Evolutionary conservation across 1,140 invertebrate species (phyloP).

Genomic region (Aphelenchoides besseyi): DNA sequence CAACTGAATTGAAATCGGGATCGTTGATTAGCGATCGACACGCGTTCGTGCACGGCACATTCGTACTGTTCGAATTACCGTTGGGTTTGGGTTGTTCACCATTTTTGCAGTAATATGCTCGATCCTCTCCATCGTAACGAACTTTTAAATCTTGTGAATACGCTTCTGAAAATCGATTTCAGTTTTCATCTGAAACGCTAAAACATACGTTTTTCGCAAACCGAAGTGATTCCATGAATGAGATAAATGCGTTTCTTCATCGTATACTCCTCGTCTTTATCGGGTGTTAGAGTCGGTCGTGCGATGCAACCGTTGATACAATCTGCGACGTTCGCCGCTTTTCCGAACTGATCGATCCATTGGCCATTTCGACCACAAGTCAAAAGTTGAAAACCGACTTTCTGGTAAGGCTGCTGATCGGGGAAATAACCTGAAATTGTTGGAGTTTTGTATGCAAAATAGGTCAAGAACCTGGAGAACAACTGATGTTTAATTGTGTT

Average conservation of each 20-base stretch:
- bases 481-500: neutral
- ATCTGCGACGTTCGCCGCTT: neutral
- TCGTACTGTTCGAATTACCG: neutral
- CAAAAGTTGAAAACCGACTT: neutral
- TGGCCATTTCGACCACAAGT: neutral
- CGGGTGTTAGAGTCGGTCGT: neutral
- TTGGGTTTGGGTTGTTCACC: neutral
- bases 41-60: constrained; percentile 1
- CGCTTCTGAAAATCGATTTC: neutral
- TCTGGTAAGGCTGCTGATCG: neutral
- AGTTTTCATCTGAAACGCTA: neutral
- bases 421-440: constrained; percentile 12
- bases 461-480: neutral
- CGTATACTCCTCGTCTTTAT: neutral
- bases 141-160: neutral
- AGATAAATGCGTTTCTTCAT: neutral
- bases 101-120: neutral
- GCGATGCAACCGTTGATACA: neutral
- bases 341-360: constrained; percentile 3
- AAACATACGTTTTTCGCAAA: constrained; percentile 4
- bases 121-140: neutral
- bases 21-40: neutral
- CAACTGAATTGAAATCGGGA: neutral
- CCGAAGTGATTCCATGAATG: constrained; percentile 1
- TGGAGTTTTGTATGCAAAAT: too few relatives aligned